Evolutionary conservation across 2,797 vertebrate genomes (phyloP).

Genomic region (Tenualosa thibaudeaui): DNA sequence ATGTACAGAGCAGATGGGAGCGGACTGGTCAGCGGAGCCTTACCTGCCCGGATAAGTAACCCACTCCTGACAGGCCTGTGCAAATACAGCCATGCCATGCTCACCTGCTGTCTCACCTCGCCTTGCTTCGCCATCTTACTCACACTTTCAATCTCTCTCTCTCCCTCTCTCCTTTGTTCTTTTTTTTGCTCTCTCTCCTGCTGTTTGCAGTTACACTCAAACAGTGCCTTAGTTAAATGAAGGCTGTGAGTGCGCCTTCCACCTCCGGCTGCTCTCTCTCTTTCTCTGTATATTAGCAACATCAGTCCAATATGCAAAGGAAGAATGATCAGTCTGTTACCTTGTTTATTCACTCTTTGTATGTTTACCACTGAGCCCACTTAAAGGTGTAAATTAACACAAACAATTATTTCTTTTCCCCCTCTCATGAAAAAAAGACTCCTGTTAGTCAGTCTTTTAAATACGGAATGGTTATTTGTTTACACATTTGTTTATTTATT

Average conservation of each 20-base stretch:
- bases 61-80: constrained; percentile 26
- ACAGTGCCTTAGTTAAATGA: constrained; percentile 44
- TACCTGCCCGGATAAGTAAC: constrained; percentile 29
- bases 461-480: neutral
- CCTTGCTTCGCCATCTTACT: neutral
- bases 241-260: constrained; percentile 46
- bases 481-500: neutral
- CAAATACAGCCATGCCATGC: neutral
- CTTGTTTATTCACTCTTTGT: neutral
- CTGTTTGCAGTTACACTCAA: constrained; percentile 43
- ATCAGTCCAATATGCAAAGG: neutral
- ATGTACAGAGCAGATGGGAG: constrained; percentile 28
- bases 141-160: neutral
- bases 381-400: neutral
- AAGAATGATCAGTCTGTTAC: neutral
- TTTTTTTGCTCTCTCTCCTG: neutral
- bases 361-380: neutral
- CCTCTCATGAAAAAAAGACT: neutral
- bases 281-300: neutral
- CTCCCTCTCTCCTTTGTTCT: neutral
- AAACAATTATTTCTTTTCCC: neutral
- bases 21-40: constrained; percentile 1
- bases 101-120: neutral
- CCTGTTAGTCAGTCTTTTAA: neutral
- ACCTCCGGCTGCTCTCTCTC: neutral